Evolutionary conservation across 2,113 vertebrate genomes (phyloP).

Genomic region (Prunella fulvescens): DNA sequence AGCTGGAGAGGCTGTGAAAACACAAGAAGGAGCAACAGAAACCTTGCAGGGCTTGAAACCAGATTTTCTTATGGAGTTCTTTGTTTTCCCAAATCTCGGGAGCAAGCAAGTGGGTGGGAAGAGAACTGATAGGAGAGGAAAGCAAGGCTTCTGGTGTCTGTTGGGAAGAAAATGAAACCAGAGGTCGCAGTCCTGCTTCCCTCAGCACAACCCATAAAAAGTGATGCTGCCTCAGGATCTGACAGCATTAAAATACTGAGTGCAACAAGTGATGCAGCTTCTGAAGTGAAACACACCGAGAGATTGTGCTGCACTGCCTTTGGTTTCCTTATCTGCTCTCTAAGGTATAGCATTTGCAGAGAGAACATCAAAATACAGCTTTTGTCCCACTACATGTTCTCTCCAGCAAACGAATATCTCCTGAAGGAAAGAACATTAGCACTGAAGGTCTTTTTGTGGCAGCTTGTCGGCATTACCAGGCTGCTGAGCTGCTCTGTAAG

Average conservation of each 20-base stretch:
- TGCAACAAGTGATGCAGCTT: neutral
- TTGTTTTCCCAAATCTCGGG: neutral
- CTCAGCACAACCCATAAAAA: neutral
- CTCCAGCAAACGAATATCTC: neutral
- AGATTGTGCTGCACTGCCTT: rapidly evolving
- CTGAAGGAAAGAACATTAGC: neutral
- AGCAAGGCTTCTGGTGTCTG: neutral
- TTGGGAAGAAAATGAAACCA: rapidly evolving
- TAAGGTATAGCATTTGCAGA: neutral
- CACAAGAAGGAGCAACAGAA: neutral
- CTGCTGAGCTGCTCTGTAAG: neutral
- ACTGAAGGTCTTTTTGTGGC: neutral
- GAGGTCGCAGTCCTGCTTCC: neutral
- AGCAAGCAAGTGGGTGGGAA: neutral
- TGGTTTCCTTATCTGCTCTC: neutral
- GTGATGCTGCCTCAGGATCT: rapidly evolving
- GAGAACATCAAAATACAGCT: neutral
- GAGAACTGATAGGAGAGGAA: neutral
- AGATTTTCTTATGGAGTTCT: neutral
- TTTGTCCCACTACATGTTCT: neutral
- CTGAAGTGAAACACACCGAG: neutral
- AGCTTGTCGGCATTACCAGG: neutral
- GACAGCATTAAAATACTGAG: neutral
- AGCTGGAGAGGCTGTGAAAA: neutral
- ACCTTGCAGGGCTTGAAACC: neutral